phyloP scores from a whole-genome alignment of 2,113 vertebrate genomes.

The Rhinichthys klamathensis region DNA sequence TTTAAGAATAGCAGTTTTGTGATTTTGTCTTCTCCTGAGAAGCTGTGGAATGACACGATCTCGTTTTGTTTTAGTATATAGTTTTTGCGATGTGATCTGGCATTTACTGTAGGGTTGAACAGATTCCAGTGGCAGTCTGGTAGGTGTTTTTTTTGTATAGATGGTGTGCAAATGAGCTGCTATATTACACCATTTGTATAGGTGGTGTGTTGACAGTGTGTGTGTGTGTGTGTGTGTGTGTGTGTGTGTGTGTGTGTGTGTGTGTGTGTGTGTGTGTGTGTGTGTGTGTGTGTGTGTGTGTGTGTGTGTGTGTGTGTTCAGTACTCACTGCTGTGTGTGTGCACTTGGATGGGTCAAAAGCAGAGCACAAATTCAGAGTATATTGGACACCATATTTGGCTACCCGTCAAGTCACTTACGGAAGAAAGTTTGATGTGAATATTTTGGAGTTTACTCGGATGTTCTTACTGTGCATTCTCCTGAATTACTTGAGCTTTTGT shows the following conservation, averaged over 20 bases:
- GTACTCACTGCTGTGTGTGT: too few relatives aligned
- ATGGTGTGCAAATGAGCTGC: not conserved
- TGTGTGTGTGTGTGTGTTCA: too few relatives aligned
- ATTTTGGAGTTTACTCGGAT: not conserved
- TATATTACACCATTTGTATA: too few relatives aligned
- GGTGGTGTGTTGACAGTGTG: too few relatives aligned
- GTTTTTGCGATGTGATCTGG: not conserved
- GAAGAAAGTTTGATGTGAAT: not conserved
- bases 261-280: too few relatives aligned
- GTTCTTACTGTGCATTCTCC: not conserved
- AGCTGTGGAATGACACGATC: not conserved
- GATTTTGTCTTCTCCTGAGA: not conserved
- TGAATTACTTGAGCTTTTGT: not conserved
- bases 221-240: too few relatives aligned
- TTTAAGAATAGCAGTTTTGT: not conserved
- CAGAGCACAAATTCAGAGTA: too few relatives aligned
- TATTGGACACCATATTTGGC: too few relatives aligned
- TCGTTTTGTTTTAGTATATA: not conserved
- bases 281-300: too few relatives aligned
- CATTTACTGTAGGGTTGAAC: not conserved
- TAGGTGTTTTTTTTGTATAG: not conserved
- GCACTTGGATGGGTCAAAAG: too few relatives aligned
- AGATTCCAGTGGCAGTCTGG: not conserved
- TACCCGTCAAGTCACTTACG: not conserved
- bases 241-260: too few relatives aligned